phyloP scores from a whole-genome alignment of 1,140 invertebrate genomes.

The Drosophila repleta region DNA sequence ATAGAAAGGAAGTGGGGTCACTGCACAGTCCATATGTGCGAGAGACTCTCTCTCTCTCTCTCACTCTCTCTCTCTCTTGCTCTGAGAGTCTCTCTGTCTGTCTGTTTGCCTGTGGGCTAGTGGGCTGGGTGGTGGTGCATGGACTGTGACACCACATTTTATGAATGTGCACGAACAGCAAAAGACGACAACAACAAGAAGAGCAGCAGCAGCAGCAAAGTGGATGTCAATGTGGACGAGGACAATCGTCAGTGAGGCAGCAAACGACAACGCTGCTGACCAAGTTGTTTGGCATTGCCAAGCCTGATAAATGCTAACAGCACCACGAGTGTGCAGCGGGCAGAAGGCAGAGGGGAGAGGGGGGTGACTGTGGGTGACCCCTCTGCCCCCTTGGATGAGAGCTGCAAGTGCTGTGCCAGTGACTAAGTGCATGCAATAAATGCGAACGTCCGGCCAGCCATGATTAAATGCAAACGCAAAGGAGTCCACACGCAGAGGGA shows the following conservation, averaged over 20 bases:
- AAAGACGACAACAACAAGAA: slow-evolving; percentile 16
- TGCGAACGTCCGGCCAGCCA: slow-evolving; percentile 19
- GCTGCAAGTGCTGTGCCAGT: slow-evolving; percentile 1
- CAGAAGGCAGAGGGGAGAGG: neutral
- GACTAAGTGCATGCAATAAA: slow-evolving; percentile 46
- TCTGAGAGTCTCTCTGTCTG: neutral
- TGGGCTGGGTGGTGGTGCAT: slow-evolving; percentile 15
- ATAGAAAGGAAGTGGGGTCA: slow-evolving; percentile 66
- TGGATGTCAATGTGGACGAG: slow-evolving; percentile 19
- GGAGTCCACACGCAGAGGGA: neutral
- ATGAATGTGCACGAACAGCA: slow-evolving; percentile 56
- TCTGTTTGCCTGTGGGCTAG: neutral
- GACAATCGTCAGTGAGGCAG: slow-evolving; percentile 44
- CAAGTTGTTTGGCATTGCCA: slow-evolving; percentile 49
- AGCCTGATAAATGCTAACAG: slow-evolving; percentile 58
- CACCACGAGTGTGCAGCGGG: neutral
- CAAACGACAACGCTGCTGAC: slow-evolving; percentile 43
- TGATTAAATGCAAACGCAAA: slow-evolving; percentile 42
- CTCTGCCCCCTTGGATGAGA: too few relatives aligned
- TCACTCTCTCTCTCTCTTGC: neutral
- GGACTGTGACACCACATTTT: slow-evolving; percentile 64
- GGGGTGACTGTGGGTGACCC: too few relatives aligned
- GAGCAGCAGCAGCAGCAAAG: neutral
- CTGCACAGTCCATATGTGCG: slow-evolving; percentile 40
- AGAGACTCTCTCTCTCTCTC: neutral